A percentile compares a stretch with the other conserved stretches of the same genome.
These are phyloP conservation scores for Brachionichthys hirsutus DNA, from an alignment of 2,113 vertebrate genomes.

Conservation along the genomic window DNA sequence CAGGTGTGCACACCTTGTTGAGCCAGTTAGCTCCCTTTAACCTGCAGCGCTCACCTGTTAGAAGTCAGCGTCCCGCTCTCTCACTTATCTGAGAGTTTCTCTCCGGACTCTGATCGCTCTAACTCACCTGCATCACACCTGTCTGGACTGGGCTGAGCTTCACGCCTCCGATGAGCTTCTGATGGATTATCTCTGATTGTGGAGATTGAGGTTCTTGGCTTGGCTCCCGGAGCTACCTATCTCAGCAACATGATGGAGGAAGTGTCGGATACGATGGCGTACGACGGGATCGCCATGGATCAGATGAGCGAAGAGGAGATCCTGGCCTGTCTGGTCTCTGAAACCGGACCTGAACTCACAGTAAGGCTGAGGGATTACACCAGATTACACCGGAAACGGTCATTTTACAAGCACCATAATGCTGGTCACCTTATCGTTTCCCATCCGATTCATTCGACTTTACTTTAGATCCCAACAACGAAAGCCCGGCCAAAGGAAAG, in stretches of 20 bases:
- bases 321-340: constrained; percentile 83
- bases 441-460: too few species aligned
- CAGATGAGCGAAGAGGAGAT: constrained; percentile 87
- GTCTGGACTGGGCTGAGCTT: too few species aligned
- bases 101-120: too few species aligned
- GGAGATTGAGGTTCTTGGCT: neutral
- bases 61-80: too few species aligned
- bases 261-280: constrained; percentile 83
- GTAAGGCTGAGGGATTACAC: constrained; percentile 75
- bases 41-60: too few species aligned
- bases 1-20: too few species aligned
- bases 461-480: neutral
- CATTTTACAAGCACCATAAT: neutral
- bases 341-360: constrained; percentile 77
- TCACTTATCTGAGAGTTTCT: too few species aligned
- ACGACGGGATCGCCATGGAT: constrained; percentile 81
- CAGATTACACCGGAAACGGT: neutral
- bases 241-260: constrained; percentile 90
- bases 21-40: too few species aligned
- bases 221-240: constrained; percentile 2
- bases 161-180: too few species aligned
- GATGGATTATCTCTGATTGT: too few species aligned
- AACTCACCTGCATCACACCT: too few species aligned
- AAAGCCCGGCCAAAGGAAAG: constrained; percentile 65
- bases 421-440: too few species aligned